Evolutionary conservation across 2,113 vertebrate genomes (phyloP).

Genomic region (Prionailurus bengalensis): DNA sequence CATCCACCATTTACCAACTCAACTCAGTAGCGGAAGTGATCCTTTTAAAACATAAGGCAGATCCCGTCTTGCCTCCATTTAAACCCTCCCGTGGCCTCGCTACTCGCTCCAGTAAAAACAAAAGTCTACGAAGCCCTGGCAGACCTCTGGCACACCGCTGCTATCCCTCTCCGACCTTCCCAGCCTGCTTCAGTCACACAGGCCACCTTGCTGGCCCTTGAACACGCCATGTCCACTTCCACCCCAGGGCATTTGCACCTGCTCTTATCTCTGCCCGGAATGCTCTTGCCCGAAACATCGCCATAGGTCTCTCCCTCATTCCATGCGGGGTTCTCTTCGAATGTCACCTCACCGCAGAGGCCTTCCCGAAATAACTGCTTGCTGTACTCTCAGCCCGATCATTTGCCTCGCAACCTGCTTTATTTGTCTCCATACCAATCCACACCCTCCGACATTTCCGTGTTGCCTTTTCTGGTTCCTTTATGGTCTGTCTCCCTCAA

Average conservation of each 20-base stretch:
- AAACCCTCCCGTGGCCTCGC: neutral
- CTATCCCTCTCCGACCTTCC: neutral
- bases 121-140: neutral
- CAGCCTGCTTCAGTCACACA: neutral
- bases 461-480: conserved; percentile 33
- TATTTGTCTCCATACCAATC: neutral
- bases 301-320: neutral
- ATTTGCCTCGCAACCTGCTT: neutral
- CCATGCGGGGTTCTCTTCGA: neutral
- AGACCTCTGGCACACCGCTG: neutral
- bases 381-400: neutral
- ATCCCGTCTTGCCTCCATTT: neutral
- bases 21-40: neutral
- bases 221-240: neutral
- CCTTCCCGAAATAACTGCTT: neutral
- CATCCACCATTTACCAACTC: neutral
- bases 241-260: neutral
- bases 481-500: neutral
- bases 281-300: neutral
- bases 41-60: neutral
- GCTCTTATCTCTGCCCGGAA: neutral
- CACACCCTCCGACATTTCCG: neutral
- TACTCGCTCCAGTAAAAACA: neutral
- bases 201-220: neutral
- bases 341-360: neutral